Evolutionary conservation across 2,888 invertebrate species (phyloP).

Genomic region (Diarsia brunnea): DNA sequence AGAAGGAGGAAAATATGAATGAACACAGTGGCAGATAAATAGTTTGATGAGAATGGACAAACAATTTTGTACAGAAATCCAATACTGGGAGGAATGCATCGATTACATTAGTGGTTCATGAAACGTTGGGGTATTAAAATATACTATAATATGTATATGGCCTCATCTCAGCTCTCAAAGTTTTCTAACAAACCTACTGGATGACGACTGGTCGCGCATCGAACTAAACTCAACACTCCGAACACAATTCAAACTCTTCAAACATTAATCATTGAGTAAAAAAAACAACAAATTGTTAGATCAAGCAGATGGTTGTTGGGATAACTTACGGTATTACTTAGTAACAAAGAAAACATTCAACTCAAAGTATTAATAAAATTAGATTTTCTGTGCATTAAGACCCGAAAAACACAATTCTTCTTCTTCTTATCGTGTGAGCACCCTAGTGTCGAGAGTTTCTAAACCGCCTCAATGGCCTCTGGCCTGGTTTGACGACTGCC

Average conservation of each 20-base stretch:
- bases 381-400: too few species aligned
- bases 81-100: conserved; percentile 86
- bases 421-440: too few species aligned
- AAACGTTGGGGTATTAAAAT: conserved; percentile 62
- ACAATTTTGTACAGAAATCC: conserved; percentile 74
- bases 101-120: conserved; percentile 64
- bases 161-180: conserved; percentile 87
- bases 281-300: conserved; percentile 49
- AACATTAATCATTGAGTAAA: conserved; percentile 62
- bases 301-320: conserved; percentile 33
- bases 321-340: background rate
- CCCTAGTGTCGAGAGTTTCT: too few species aligned
- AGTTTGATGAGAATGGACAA: conserved; percentile 55
- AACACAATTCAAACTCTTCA: conserved; percentile 64
- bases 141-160: conserved; percentile 70
- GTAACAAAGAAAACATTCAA: background rate
- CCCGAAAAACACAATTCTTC: background rate
- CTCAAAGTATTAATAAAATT: background rate
- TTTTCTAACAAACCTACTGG: conserved; percentile 88
- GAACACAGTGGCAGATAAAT: conserved; percentile 51
- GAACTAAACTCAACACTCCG: conserved; percentile 60
- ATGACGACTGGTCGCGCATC: conserved; percentile 75
- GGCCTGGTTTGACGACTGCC: too few species aligned
- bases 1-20: conserved; percentile 3
- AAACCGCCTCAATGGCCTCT: too few species aligned